Evolutionary conservation across 2,888 invertebrate genomes (phyloP), one percentile per base, ranked within the genome.

Genomic region (Machimus atricapillus): DNA sequence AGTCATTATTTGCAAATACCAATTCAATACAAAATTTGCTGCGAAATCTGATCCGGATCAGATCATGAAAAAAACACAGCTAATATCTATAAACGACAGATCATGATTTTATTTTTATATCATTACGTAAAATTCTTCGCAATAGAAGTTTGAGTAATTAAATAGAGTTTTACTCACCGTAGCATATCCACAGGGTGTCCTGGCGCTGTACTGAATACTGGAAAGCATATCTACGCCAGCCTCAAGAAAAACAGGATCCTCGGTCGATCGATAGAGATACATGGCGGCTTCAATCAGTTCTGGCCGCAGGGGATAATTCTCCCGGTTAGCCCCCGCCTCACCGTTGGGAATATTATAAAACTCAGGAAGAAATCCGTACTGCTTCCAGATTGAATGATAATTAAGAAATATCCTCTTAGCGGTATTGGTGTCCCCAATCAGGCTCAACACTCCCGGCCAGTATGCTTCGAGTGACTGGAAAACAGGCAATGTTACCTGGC

Each of bases 381-480:
- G 98, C 88, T 96, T 96, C 97, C 98, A 98, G 0, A 99, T 97
- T 90, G 97, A 96, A 91, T 98, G 98, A 92, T 99, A 99, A 93
- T 98, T 98, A 90, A 97, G 96, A 88, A 99, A 94, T 4, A 98
- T 97, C 90, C 97, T 96, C 95, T 98, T 96, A 0, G 98, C 99
- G 89, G 96, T 95, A 89, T 96, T 96, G 14, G 97, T 95, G 91
- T 99, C 98, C 7, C 99, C 97, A 89, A 97, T 95, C 23, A 97
- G 93, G 90, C 96, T 96, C 87, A 99, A 94, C 40, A 99, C 94
- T 0, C 99, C 99, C 0, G 99, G 99, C 98, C 99, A 99, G 91
- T 97, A 99, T 0, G 99, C 97, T 93, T 99, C 99, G 31, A 99
- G 93, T 0, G 98, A 99, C 92, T 99, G 99, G 93, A 99, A 99